Percentiles rank a stretch among this genome's conserved stretches.
phyloP scores from a whole-genome alignment of 2,113 vertebrate genomes.

The Passer domesticus region DNA sequence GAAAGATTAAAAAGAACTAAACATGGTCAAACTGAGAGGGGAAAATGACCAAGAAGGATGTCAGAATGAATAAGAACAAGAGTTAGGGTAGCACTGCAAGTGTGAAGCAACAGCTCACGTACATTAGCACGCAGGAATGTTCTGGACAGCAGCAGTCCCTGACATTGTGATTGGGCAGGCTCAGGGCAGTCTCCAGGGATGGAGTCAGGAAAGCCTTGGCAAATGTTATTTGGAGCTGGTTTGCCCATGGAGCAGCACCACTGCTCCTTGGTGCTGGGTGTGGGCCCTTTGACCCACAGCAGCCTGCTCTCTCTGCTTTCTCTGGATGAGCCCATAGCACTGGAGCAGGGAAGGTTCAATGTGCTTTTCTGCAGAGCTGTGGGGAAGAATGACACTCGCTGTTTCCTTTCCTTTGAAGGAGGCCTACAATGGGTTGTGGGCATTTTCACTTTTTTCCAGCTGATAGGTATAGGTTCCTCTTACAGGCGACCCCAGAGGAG shows the following conservation, averaged over 20 bases:
- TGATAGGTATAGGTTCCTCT: background rate
- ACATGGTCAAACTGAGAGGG: background rate
- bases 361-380: background rate
- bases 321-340: accelerated
- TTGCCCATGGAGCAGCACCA: background rate
- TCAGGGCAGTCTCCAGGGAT: background rate
- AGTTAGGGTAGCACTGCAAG: background rate
- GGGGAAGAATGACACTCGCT: background rate
- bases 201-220: background rate
- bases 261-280: background rate
- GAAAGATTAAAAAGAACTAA: constrained; percentile 45
- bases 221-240: background rate
- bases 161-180: background rate
- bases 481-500: background rate
- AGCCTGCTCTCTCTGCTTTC: background rate
- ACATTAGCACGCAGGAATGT: background rate
- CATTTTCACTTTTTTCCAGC: background rate
- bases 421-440: background rate
- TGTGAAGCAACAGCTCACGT: background rate
- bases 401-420: background rate
- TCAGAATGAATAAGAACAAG: background rate
- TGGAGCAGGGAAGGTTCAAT: background rate
- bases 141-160: background rate
- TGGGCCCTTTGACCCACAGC: background rate
- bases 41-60: background rate